phyloP scores from a whole-genome alignment of 2,888 invertebrate genomes.

The Archaeoteleia sp. region DNA sequence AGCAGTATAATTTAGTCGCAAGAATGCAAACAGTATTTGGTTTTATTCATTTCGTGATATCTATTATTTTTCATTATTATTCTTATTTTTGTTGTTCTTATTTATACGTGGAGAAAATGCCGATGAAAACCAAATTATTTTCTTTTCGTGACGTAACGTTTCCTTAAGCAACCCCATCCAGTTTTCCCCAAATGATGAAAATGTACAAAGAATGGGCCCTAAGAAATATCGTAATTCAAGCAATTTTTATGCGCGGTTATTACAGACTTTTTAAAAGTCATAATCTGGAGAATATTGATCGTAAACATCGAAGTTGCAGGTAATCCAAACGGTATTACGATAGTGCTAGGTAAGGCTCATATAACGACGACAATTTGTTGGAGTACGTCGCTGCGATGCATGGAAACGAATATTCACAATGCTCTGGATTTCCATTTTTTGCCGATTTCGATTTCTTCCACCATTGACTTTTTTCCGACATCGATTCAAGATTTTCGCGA shows the following conservation, averaged over 20 bases:
- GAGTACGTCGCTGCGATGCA: conserved; percentile 42
- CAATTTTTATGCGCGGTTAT: not conserved
- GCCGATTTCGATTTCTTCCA: conserved; percentile 33
- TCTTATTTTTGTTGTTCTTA: too few relatives aligned
- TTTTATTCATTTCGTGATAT: too few relatives aligned
- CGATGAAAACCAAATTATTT: too few relatives aligned
- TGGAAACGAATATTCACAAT: conserved; percentile 46
- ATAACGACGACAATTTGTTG: conserved; percentile 45
- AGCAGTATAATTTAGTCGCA: too few relatives aligned
- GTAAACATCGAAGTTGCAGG: conserved; percentile 36
- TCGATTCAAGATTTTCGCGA: conserved; percentile 27
- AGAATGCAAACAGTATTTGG: too few relatives aligned
- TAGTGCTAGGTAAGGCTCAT: conserved; percentile 25
- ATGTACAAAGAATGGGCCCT: too few relatives aligned
- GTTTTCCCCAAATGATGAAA: too few relatives aligned
- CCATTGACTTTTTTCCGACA: conserved; percentile 24
- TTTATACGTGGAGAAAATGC: too few relatives aligned
- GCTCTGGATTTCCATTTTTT: conserved; percentile 39
- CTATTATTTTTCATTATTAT: too few relatives aligned
- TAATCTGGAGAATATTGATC: conserved; percentile 34
- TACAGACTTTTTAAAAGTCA: conserved; percentile 25
- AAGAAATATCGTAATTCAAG: too few relatives aligned
- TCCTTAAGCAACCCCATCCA: too few relatives aligned
- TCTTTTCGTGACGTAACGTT: too few relatives aligned
- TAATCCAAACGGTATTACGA: conserved; percentile 38